These are phyloP conservation scores for Acheta domesticus DNA, from an alignment of 2,888 invertebrate species.

Conservation along the genomic window DNA sequence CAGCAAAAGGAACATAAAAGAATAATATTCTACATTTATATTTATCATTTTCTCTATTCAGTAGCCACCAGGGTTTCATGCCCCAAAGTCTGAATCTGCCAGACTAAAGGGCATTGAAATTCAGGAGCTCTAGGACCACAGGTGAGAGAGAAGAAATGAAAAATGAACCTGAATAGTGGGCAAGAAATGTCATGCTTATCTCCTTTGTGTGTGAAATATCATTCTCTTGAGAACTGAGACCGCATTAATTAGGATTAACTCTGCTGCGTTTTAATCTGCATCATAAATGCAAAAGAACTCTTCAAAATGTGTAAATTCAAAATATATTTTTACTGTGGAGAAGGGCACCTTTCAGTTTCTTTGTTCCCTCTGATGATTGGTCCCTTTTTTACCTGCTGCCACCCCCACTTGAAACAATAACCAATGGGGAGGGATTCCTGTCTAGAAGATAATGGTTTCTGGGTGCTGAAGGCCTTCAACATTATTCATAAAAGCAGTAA, in stretches of 20 bases:
- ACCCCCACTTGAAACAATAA: slow-evolving; percentile 42
- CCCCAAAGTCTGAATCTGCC: too few species aligned
- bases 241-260: not conserved
- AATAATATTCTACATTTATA: too few species aligned
- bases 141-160: not conserved
- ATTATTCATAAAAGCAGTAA: slow-evolving; percentile 35
- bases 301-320: not conserved
- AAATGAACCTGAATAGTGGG: not conserved
- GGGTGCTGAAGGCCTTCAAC: slow-evolving; percentile 30
- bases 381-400: slow-evolving; percentile 28
- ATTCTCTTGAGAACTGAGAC: not conserved
- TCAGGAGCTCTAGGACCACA: not conserved
- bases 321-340: not conserved
- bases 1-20: too few species aligned
- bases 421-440: slow-evolving; percentile 39
- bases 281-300: slow-evolving; percentile 3
- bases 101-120: not conserved
- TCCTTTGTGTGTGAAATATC: not conserved
- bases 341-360: slow-evolving; percentile 24
- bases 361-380: slow-evolving; percentile 35
- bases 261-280: not conserved
- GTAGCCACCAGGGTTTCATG: too few species aligned
- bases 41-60: too few species aligned
- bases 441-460: slow-evolving; percentile 34
- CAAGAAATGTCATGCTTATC: not conserved